Conservation (phyloP, 1,140 invertebrate species). For the Lysiphlebus fabarum region DNA sequence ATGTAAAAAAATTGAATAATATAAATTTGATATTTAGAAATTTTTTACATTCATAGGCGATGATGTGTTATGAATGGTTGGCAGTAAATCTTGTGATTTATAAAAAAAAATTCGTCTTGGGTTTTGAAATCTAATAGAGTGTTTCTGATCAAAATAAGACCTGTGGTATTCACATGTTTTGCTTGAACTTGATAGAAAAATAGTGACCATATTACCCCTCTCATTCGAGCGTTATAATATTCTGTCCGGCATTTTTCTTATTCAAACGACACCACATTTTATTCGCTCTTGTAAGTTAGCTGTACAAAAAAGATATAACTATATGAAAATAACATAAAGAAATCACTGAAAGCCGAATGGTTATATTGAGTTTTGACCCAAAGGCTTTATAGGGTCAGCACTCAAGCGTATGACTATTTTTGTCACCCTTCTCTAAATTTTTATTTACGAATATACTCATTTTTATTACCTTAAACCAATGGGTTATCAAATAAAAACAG, state of each 20-base stretch:
- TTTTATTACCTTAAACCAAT: constrained; percentile 12
- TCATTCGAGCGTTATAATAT: constrained; percentile 48
- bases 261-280: constrained; percentile 32
- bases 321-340: constrained; percentile 45
- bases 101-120: constrained; percentile 33
- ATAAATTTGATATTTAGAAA: too few relatives aligned
- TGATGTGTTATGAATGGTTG: neutral
- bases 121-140: constrained; percentile 33
- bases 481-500: too few relatives aligned
- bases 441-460: constrained; percentile 47
- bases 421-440: constrained; percentile 42
- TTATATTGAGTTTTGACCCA: constrained; percentile 39
- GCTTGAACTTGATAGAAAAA: constrained; percentile 15
- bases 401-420: constrained; percentile 48
- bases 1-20: too few relatives aligned
- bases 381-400: constrained; percentile 41
- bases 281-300: constrained; percentile 24
- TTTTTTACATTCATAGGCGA: too few relatives aligned
- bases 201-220: constrained; percentile 30
- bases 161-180: constrained; percentile 32
- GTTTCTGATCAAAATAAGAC: constrained; percentile 12
- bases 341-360: constrained; percentile 22
- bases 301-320: constrained; percentile 34
- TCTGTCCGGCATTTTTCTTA: constrained; percentile 34
- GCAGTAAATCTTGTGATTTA: constrained; percentile 24